These are phyloP conservation scores for Mionectes macconnelli DNA, from an alignment of 2,113 vertebrate genomes.

Conservation along the genomic window DNA sequence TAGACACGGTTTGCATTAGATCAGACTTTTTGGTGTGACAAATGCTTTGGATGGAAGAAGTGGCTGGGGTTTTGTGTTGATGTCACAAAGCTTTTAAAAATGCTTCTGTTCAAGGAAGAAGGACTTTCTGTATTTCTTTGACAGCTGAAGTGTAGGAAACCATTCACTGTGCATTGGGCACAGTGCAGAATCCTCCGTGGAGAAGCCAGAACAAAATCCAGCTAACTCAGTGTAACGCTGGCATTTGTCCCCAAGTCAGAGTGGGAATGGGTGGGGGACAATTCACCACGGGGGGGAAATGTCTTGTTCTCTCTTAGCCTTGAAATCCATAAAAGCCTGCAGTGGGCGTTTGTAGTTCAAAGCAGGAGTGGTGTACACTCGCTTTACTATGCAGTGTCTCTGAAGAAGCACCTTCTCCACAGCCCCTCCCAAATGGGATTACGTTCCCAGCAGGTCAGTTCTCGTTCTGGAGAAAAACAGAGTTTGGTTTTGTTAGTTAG, in stretches of 20 bases:
- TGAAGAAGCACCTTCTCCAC: background rate
- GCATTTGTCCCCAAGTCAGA: background rate
- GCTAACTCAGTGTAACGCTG: background rate
- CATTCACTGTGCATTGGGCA: background rate
- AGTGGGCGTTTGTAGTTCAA: background rate
- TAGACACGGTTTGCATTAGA: background rate
- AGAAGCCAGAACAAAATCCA: background rate
- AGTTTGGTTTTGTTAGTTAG: background rate
- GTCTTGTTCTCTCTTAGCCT: background rate
- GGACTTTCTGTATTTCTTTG: background rate
- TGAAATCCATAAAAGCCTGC: background rate
- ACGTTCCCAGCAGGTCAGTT: background rate
- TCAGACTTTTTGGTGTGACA: background rate
- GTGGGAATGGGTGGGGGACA: background rate
- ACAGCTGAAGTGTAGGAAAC: background rate
- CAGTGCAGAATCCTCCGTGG: background rate
- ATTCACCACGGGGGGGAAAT: background rate
- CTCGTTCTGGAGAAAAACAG: background rate
- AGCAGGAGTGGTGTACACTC: background rate
- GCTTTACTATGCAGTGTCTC: background rate
- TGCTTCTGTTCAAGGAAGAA: background rate
- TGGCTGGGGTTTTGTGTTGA: background rate
- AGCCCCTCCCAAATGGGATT: background rate
- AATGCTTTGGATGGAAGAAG: background rate
- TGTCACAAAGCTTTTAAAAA: background rate